phyloP scores from a whole-genome alignment of 53 echinoderm and acorn worm species.

The Mesocentrotus franciscanus region DNA sequence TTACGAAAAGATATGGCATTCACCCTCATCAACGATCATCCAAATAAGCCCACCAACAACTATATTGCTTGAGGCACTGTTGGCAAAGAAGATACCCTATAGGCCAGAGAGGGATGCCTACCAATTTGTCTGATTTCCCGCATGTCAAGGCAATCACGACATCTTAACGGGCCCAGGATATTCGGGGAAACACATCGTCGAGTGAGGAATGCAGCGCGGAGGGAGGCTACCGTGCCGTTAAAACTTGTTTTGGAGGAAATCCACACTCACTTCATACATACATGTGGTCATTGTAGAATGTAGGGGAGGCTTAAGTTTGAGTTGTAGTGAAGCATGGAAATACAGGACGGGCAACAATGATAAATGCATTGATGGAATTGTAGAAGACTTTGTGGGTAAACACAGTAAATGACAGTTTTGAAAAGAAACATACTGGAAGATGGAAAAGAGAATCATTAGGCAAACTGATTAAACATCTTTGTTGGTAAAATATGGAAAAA shows the following conservation, averaged over 20 bases:
- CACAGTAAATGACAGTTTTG: too few relatives aligned
- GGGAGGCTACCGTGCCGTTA: neutral
- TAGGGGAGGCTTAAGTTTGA: neutral
- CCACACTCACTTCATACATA: neutral
- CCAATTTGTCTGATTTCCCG: constrained; percentile 69
- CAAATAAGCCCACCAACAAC: neutral
- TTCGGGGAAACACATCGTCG: constrained; percentile 60
- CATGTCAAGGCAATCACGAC: constrained; percentile 60
- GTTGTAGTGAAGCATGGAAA: too few relatives aligned
- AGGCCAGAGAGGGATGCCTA: constrained; percentile 41
- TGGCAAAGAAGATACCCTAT: neutral
- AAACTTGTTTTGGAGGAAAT: constrained; percentile 4
- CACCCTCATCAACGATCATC: neutral
- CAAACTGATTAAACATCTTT: too few relatives aligned
- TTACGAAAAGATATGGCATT: neutral
- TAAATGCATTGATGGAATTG: too few relatives aligned
- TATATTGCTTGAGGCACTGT: neutral
- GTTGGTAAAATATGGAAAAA: too few relatives aligned
- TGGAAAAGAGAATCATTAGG: too few relatives aligned
- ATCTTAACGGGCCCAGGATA: constrained; percentile 39
- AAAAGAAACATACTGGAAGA: too few relatives aligned
- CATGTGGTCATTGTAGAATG: constrained; percentile 12
- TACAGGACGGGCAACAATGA: too few relatives aligned
- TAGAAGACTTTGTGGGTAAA: too few relatives aligned
- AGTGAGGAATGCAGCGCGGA: constrained; percentile 33